These are phyloP conservation scores for Merops nubicus DNA, from an alignment of 2,113 vertebrate genomes.

Conservation along the genomic window DNA sequence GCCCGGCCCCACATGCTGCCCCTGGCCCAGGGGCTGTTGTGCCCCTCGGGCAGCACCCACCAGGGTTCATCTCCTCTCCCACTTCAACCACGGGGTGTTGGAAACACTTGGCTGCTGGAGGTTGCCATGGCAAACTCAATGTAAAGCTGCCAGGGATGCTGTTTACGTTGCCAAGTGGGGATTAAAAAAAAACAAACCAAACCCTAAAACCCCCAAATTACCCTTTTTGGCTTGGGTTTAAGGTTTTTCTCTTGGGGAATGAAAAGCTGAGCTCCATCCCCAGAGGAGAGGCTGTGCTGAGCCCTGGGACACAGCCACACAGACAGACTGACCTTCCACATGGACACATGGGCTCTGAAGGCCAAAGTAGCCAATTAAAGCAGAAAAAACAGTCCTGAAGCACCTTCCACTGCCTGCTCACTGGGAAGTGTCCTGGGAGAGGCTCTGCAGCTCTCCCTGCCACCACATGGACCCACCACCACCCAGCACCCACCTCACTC, in stretches of 20 bases:
- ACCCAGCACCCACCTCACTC: not conserved
- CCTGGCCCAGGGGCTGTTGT: not conserved
- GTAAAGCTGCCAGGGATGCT: slow-evolving; percentile 53
- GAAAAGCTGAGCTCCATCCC: not conserved
- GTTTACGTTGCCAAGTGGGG: slow-evolving; percentile 50
- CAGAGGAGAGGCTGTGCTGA: not conserved
- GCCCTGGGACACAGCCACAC: fast-evolving
- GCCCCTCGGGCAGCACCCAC: not conserved
- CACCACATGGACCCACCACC: fast-evolving
- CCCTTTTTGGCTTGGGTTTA: not conserved
- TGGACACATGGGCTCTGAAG: fast-evolving
- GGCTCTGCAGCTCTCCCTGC: fast-evolving
- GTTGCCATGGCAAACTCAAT: slow-evolving; percentile 76
- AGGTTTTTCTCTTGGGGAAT: not conserved
- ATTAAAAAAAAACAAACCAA: not conserved
- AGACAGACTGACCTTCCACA: not conserved
- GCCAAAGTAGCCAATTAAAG: not conserved
- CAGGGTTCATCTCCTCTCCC: not conserved
- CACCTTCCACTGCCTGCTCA: not conserved
- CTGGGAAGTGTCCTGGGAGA: fast-evolving
- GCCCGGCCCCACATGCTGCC: not conserved
- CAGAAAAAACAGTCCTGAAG: fast-evolving
- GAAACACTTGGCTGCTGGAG: slow-evolving; percentile 19
- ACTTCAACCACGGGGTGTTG: not conserved
- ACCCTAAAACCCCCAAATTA: not conserved